Percentiles rank a stretch among this genome's conserved stretches.
Conservation (phyloP, 2,113 vertebrate species). For the Cromileptes altivelis region DNA sequence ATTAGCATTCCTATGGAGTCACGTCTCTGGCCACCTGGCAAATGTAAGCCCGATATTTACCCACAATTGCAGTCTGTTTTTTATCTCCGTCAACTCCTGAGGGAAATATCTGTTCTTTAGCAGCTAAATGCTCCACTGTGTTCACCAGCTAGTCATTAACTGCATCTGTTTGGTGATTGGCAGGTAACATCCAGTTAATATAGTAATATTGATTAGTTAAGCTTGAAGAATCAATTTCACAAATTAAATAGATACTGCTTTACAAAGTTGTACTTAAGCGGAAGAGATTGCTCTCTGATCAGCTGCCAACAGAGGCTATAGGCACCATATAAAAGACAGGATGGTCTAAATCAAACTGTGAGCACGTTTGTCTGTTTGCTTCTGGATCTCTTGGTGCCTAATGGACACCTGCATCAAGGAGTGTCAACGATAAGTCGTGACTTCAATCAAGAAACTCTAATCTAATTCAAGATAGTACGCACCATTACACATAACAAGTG, state of each 20-base stretch:
- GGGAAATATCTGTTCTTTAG: background rate
- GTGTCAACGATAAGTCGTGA: slow-evolving; percentile 9
- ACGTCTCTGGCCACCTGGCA: background rate
- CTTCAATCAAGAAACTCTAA: slow-evolving; percentile 40
- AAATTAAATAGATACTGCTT: background rate
- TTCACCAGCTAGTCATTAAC: background rate
- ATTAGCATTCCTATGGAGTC: background rate
- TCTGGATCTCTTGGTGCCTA: slow-evolving; percentile 3
- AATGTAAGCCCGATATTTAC: too few species aligned
- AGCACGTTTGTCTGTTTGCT: background rate
- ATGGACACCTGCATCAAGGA: slow-evolving; percentile 12
- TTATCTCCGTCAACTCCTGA: background rate
- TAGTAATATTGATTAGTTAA: background rate
- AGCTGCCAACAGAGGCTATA: background rate
- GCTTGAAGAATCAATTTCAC: slow-evolving; percentile 3
- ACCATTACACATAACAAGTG: slow-evolving; percentile 1
- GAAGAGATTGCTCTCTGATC: slow-evolving; percentile 9
- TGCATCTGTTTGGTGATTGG: background rate
- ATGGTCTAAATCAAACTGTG: background rate
- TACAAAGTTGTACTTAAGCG: background rate
- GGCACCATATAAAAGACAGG: background rate
- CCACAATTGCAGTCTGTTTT: background rate
- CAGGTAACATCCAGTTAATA: background rate
- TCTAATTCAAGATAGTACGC: background rate
- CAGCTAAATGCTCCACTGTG: background rate